Evolutionary conservation across 1,140 invertebrate species (phyloP).

Genomic region (Drosophila simulans): DNA sequence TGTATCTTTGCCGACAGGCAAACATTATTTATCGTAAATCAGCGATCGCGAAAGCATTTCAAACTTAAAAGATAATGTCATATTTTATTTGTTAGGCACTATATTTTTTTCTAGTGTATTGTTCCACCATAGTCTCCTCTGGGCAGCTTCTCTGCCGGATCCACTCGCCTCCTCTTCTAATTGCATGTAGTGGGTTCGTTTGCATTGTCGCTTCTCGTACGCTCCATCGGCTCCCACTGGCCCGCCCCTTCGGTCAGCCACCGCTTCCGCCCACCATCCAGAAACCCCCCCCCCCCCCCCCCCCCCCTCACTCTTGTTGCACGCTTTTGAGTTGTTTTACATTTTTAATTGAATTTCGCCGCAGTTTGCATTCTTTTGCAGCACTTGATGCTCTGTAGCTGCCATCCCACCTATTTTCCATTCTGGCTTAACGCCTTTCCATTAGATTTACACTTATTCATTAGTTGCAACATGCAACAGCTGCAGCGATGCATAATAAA

Average conservation of each 20-base stretch:
- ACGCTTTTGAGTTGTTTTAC: constrained; percentile 80
- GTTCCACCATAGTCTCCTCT: constrained; percentile 20
- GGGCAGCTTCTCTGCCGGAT: constrained; percentile 5
- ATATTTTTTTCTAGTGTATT: background rate
- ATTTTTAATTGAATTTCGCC: constrained; percentile 82
- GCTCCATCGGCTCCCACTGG: constrained; percentile 56
- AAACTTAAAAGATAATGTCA: background rate
- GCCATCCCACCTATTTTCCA: background rate
- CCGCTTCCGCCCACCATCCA: background rate
- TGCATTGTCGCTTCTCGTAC: constrained; percentile 68
- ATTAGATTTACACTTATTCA: constrained; percentile 83
- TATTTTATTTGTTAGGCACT: background rate
- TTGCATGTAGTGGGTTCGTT: constrained; percentile 79
- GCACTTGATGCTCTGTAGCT: constrained; percentile 34
- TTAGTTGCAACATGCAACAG: constrained; percentile 79
- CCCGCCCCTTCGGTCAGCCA: background rate
- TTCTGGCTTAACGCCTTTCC: constrained; percentile 64
- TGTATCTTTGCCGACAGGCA: no score
- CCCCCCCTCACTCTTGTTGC: constrained; percentile 27
- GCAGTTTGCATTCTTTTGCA: constrained; percentile 76
- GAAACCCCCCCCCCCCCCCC: background rate
- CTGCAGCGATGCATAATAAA: constrained; percentile 57
- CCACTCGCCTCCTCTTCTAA: constrained; percentile 50
- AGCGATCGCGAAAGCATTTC: background rate
- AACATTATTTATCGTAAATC: no score